phyloP scores from a whole-genome alignment of 2,888 invertebrate genomes.

The Adineta ricciae region DNA sequence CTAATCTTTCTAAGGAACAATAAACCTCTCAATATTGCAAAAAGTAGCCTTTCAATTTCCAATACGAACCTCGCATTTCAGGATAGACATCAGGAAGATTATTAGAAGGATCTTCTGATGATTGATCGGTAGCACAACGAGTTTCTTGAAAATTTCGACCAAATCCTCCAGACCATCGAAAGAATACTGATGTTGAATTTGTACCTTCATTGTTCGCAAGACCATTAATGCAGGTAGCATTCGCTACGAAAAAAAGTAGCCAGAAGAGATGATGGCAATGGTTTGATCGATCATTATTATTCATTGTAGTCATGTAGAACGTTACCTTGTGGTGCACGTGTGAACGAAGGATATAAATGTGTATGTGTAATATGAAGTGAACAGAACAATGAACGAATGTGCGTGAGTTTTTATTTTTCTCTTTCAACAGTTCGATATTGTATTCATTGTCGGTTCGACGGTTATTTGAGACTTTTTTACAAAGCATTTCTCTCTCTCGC shows the following conservation, averaged over 20 bases:
- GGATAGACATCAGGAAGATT: background rate
- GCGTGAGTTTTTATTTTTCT: background rate
- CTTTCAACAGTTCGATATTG: background rate
- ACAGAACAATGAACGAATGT: background rate
- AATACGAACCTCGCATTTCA: background rate
- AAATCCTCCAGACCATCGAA: background rate
- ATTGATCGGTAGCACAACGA: background rate
- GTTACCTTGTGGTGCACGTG: background rate
- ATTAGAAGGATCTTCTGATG: background rate
- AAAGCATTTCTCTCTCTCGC: background rate
- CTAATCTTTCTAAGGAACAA: too few relatives aligned
- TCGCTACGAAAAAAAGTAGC: background rate
- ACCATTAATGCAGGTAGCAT: background rate
- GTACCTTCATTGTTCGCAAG: background rate
- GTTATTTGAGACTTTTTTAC: background rate
- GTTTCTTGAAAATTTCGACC: background rate
- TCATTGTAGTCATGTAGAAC: background rate
- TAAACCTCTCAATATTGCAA: too few relatives aligned
- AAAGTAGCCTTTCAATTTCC: background rate
- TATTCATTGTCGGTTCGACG: background rate
- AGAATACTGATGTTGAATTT: background rate
- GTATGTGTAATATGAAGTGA: background rate
- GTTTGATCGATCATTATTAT: background rate
- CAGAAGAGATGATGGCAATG: background rate
- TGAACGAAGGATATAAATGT: background rate